Evolutionary conservation across 2,113 vertebrate species (phyloP).

Genomic region (Cheirogaleus medius): DNA sequence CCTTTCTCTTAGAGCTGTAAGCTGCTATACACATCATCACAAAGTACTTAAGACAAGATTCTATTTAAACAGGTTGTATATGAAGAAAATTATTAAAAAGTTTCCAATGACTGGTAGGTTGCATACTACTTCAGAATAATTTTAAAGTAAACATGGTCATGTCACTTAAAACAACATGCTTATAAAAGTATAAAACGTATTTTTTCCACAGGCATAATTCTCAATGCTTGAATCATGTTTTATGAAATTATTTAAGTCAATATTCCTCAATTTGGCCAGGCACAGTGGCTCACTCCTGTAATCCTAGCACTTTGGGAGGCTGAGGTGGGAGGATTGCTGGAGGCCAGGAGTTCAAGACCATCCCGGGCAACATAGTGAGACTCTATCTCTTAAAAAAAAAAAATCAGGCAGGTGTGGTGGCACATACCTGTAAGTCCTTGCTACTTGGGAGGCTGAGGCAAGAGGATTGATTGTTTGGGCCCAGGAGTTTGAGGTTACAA

Average conservation of each 20-base stretch:
- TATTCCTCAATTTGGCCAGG: background rate
- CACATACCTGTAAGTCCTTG: too few relatives aligned
- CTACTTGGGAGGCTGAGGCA: too few relatives aligned
- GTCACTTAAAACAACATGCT: background rate
- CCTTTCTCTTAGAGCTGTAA: background rate
- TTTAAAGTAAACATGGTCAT: background rate
- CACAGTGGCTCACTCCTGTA: too few relatives aligned
- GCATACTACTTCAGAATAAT: background rate
- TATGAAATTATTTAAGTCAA: background rate
- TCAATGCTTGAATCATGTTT: background rate
- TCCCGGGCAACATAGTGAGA: too few relatives aligned
- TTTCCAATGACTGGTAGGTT: background rate
- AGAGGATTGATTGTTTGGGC: too few relatives aligned
- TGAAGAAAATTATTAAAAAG: background rate
- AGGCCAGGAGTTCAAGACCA: too few relatives aligned
- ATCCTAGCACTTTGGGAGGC: too few relatives aligned
- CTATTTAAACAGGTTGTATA: background rate
- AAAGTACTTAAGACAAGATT: background rate
- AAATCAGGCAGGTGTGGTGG: too few relatives aligned
- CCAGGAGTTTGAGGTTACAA: too few relatives aligned
- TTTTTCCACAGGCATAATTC: background rate
- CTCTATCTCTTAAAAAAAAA: too few relatives aligned
- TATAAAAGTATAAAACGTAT: background rate
- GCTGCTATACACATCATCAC: background rate
- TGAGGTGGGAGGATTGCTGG: too few relatives aligned